A percentile compares a stretch with the other conserved stretches of the same genome.
These are phyloP conservation scores for Caenorhabditis virilis DNA, from an alignment of 2,888 invertebrate species.

Conservation along the genomic window DNA sequence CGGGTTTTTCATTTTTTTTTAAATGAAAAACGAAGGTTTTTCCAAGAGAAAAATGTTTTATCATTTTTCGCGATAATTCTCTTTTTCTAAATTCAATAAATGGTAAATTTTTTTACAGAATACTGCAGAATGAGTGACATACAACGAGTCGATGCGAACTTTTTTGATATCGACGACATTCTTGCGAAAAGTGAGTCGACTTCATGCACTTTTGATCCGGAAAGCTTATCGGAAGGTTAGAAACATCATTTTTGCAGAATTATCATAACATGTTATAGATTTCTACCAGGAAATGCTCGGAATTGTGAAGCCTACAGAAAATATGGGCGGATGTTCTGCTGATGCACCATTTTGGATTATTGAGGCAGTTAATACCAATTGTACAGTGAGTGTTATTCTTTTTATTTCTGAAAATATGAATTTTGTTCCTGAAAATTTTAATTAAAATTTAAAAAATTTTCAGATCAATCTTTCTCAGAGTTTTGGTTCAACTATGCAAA, in stretches of 20 bases:
- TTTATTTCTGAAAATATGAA: not conserved
- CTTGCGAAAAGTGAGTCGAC: slow-evolving; percentile 19
- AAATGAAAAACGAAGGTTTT: not conserved
- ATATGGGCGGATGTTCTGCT: slow-evolving; percentile 6
- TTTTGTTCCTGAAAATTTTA: not conserved
- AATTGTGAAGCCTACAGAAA: slow-evolving; percentile 12
- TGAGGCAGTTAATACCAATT: slow-evolving; percentile 7
- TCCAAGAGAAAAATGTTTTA: no score
- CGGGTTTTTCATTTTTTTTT: not conserved
- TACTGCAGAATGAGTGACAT: slow-evolving; percentile 5
- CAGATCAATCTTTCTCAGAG: slow-evolving; percentile 39
- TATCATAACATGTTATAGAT: slow-evolving; percentile 9
- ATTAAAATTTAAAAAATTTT: slow-evolving; percentile 5
- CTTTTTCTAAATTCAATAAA: no score
- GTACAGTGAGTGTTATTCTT: slow-evolving; percentile 2
- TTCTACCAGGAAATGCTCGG: slow-evolving; percentile 30
- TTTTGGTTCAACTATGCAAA: slow-evolving; percentile 32
- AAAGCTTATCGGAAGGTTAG: slow-evolving; percentile 7
- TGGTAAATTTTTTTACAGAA: no score
- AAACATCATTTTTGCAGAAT: slow-evolving; percentile 3
- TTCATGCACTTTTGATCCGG: slow-evolving; percentile 19
- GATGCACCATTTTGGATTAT: slow-evolving; percentile 34
- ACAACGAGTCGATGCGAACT: slow-evolving; percentile 10
- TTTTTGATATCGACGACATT: slow-evolving; percentile 35
- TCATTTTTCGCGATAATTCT: no score